These are phyloP conservation scores for Torymus texanus DNA, from an alignment of 2,888 invertebrate genomes.

Conservation along the genomic window DNA sequence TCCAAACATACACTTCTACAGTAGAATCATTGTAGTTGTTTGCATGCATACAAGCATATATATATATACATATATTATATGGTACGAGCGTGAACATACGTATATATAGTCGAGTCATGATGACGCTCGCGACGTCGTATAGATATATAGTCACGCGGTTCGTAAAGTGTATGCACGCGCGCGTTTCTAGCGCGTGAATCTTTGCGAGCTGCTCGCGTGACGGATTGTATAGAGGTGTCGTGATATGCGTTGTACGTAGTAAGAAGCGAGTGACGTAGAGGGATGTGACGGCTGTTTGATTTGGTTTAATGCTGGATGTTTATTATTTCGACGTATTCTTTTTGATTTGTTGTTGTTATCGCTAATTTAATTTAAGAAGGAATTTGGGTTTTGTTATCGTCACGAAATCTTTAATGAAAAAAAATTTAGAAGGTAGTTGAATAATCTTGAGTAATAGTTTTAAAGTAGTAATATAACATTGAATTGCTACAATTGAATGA, in stretches of 20 bases:
- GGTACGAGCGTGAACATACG: no score
- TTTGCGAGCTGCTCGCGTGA: no score
- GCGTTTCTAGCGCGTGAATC: neutral
- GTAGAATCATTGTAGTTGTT: neutral
- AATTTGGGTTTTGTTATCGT: no score
- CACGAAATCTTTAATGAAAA: no score
- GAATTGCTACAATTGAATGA: no score
- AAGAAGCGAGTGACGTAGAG: neutral
- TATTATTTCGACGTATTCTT: no score
- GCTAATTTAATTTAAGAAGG: no score
- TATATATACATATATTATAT: neutral
- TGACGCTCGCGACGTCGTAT: constrained; percentile 7
- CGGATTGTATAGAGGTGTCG: no score
- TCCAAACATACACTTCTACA: constrained; percentile 20
- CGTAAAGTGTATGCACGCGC: neutral
- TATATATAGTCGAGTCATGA: constrained; percentile 29
- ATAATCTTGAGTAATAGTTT: no score
- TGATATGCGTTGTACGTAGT: neutral
- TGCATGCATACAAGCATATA: neutral
- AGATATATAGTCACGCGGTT: constrained; percentile 24
- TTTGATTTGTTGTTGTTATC: neutral
- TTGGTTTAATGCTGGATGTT: neutral
- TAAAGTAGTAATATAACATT: no score
- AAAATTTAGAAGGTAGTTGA: no score
- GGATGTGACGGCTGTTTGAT: constrained; percentile 1